These are phyloP conservation scores for Liparis tanakae DNA, from an alignment of 2,797 vertebrate genomes.

Conservation along the genomic window DNA sequence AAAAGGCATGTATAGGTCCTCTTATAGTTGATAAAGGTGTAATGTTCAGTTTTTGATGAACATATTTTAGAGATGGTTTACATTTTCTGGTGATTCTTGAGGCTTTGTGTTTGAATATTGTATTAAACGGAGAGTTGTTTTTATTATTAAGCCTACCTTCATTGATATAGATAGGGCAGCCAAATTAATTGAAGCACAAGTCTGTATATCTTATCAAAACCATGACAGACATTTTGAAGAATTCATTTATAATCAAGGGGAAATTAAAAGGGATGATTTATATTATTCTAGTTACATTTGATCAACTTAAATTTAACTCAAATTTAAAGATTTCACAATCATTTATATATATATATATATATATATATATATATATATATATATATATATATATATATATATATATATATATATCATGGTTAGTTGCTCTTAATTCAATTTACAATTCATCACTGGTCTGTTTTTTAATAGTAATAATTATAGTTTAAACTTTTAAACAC, in stretches of 20 bases:
- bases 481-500: not conserved
- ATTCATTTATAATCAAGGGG: not conserved
- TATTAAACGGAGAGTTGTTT: not conserved
- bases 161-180: not conserved
- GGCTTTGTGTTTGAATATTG: no score
- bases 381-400: no score
- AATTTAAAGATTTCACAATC: not conserved
- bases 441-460: not conserved
- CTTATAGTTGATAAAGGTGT: no score
- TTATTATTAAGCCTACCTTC: not conserved
- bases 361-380: not conserved
- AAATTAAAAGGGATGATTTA: not conserved
- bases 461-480: not conserved
- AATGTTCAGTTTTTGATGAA: no score
- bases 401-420: no score
- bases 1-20: no score
- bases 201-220: not conserved
- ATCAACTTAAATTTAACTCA: not conserved
- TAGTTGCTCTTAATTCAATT: no score
- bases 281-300: not conserved
- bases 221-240: not conserved
- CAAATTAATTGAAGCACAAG: not conserved
- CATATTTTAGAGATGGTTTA: no score
- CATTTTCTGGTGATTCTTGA: no score
- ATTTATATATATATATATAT: not conserved